These are phyloP conservation scores for Dicyrtomina minuta DNA, from an alignment of 2,888 invertebrate genomes.

Conservation along the genomic window DNA sequence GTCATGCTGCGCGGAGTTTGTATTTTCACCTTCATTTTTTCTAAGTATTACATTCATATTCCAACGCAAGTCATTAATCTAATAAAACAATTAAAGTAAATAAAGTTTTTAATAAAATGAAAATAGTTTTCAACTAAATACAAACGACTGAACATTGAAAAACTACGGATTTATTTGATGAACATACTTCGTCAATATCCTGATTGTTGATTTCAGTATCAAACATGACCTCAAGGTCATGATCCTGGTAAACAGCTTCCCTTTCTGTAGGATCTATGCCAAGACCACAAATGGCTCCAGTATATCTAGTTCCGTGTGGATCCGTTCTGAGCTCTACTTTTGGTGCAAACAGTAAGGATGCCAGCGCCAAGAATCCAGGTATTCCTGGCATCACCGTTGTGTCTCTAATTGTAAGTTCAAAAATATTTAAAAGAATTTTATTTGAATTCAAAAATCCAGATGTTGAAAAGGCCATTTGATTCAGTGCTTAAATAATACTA, in stretches of 20 bases:
- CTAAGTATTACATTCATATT: no score
- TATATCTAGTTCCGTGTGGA: conserved; percentile 62
- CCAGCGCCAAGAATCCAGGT: conserved; percentile 75
- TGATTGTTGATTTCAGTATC: conserved; percentile 71
- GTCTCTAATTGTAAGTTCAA: conserved; percentile 56
- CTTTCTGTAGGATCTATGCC: conserved; percentile 64
- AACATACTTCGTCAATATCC: no score
- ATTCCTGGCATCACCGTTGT: conserved; percentile 90
- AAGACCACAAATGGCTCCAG: conserved; percentile 80
- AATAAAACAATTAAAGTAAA: no score
- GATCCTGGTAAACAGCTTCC: conserved; percentile 68
- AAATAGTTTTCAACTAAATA: background rate
- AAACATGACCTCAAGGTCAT: conserved; percentile 78
- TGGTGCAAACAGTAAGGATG: conserved; percentile 80
- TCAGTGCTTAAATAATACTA: background rate
- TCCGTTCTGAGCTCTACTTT: conserved; percentile 64
- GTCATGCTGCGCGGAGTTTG: no score
- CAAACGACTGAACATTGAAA: no score
- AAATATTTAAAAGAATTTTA: background rate
- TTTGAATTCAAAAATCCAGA: no score
- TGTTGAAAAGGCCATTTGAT: background rate
- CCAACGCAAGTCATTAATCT: no score
- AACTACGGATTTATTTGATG: no score
- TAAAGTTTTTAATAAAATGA: background rate
- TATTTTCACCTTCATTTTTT: no score